phyloP scores from a whole-genome alignment of 2,113 vertebrate species.

The Panurus biarmicus region DNA sequence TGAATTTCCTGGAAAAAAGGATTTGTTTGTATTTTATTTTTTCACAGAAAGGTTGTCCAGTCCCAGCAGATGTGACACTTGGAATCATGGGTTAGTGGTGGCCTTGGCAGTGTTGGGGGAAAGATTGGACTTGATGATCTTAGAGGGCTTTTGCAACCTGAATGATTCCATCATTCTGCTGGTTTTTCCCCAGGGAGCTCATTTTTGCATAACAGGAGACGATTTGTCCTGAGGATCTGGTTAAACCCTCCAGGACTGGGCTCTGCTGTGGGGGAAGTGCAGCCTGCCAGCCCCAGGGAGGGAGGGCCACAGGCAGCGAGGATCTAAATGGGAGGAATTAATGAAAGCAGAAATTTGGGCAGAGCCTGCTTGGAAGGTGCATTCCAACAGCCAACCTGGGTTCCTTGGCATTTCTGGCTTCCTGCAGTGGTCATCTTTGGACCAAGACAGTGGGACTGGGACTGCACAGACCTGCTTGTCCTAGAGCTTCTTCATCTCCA shows the following conservation, averaged over 20 bases:
- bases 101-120: background rate
- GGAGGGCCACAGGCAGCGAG: background rate
- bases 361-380: background rate
- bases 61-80: background rate
- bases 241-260: background rate
- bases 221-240: background rate
- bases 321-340: background rate
- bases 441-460: background rate
- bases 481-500: background rate
- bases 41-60: background rate
- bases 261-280: background rate
- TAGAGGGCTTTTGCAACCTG: background rate
- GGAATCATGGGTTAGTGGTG: background rate
- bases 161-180: background rate
- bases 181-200: background rate
- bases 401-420: fast-evolving
- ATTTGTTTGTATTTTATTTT: background rate
- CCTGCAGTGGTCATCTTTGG: background rate
- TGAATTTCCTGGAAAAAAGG: background rate
- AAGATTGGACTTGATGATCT: background rate
- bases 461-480: background rate
- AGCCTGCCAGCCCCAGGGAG: background rate
- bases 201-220: background rate
- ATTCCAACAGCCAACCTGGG: fast-evolving
- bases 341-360: background rate